Conservation (phyloP, 2,888 invertebrate genomes). For the Brenthis hecate region DNA sequence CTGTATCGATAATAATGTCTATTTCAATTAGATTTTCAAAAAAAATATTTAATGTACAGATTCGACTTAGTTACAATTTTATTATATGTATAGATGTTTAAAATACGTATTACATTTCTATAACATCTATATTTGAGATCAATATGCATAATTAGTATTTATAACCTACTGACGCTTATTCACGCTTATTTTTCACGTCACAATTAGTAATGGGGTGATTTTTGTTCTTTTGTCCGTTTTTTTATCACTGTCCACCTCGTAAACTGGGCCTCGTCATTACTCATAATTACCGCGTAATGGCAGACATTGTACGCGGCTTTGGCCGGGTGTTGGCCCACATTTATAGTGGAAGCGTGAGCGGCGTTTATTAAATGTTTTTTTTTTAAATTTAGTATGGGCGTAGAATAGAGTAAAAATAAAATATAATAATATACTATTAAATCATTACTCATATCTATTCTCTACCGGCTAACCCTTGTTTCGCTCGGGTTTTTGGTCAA, state of each 20-base stretch:
- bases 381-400: no score
- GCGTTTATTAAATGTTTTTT: background rate
- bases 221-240: slow-evolving; percentile 56
- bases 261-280: slow-evolving; percentile 59
- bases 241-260: slow-evolving; percentile 51
- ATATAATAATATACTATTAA: no score
- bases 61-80: no score
- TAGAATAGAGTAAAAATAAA: no score
- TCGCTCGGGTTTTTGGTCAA: no score
- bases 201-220: slow-evolving; percentile 58
- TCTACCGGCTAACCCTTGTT: no score
- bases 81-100: no score
- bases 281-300: slow-evolving; percentile 69
- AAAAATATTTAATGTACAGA: no score
- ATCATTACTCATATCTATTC: background rate
- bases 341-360: background rate
- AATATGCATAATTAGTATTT: background rate
- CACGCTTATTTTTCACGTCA: slow-evolving; percentile 44
- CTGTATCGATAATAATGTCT: no score
- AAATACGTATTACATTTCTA: no score
- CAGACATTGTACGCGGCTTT: slow-evolving; percentile 54
- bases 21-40: no score
- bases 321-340: slow-evolving; percentile 40
- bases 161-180: slow-evolving; percentile 23
- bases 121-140: no score